Evolutionary conservation across 2,797 vertebrate genomes (phyloP).

Genomic region (Pogonophryne albipinna): DNA sequence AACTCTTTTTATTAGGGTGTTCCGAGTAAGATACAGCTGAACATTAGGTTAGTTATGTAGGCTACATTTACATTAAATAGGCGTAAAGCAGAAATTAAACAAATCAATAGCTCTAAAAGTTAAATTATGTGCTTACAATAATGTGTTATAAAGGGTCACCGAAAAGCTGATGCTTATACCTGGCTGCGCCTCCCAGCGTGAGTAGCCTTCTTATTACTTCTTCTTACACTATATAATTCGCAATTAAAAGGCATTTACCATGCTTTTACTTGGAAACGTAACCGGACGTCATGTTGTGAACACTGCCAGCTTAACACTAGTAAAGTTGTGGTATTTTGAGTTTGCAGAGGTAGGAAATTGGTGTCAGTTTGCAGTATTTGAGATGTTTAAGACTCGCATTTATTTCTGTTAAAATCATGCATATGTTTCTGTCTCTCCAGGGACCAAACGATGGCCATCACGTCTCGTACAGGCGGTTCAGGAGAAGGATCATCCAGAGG

Average conservation of each 20-base stretch:
- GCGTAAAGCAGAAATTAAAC: no score
- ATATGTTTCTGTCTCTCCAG: conserved; percentile 31
- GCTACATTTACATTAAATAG: no score
- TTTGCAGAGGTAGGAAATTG: background rate
- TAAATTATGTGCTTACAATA: no score
- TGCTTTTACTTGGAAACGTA: conserved; percentile 26
- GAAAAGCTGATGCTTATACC: no score
- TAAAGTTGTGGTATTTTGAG: background rate
- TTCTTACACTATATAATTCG: no score
- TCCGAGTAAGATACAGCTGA: no score
- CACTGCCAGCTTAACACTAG: fast-evolving
- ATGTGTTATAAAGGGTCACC: no score
- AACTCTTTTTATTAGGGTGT: no score
- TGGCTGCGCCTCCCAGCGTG: no score
- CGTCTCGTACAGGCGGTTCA: conserved; percentile 69
- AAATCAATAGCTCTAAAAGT: no score
- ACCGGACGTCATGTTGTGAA: background rate
- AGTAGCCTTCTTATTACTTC: no score
- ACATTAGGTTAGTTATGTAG: no score
- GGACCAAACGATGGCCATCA: conserved; percentile 24
- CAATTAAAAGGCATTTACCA: background rate
- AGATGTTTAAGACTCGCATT: fast-evolving
- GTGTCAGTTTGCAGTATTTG: background rate
- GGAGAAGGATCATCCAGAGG: conserved; percentile 66
- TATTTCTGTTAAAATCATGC: fast-evolving